A percentile compares a stretch with the other conserved stretches of the same genome.
Evolutionary conservation across 2,113 vertebrate species (phyloP).

Genomic region (Bettongia penicillata): DNA sequence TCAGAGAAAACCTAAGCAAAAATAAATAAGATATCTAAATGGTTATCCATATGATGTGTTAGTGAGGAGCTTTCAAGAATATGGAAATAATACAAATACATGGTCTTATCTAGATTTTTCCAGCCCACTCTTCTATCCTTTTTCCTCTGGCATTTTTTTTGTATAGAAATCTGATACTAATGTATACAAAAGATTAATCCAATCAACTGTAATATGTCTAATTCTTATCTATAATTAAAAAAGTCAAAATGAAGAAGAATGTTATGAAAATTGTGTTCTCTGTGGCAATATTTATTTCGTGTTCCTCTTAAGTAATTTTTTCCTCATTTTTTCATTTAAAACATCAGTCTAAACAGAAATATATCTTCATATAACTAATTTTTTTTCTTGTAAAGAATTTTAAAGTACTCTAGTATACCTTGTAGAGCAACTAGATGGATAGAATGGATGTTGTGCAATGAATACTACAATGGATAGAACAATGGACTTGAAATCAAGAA

Average conservation of each 20-base stretch:
- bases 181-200: background rate
- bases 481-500: background rate
- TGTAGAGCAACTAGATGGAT: background rate
- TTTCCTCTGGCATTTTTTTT: background rate
- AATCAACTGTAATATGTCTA: background rate
- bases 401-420: background rate
- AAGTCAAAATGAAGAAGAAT: background rate
- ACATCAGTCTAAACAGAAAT: background rate
- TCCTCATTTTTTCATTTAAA: background rate
- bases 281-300: background rate
- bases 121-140: background rate
- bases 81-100: background rate
- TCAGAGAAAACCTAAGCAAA: background rate
- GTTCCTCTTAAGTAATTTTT: background rate
- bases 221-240: background rate
- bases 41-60: background rate
- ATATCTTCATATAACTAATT: background rate
- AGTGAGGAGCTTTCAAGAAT: background rate
- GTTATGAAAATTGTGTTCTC: background rate
- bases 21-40: constrained; percentile 2
- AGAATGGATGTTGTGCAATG: too few species aligned
- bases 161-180: background rate
- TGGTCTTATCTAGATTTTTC: background rate
- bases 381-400: background rate
- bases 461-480: background rate